These are phyloP conservation scores for Cheilosia scutellata DNA, from an alignment of 2,888 invertebrate species.

Conservation along the genomic window DNA sequence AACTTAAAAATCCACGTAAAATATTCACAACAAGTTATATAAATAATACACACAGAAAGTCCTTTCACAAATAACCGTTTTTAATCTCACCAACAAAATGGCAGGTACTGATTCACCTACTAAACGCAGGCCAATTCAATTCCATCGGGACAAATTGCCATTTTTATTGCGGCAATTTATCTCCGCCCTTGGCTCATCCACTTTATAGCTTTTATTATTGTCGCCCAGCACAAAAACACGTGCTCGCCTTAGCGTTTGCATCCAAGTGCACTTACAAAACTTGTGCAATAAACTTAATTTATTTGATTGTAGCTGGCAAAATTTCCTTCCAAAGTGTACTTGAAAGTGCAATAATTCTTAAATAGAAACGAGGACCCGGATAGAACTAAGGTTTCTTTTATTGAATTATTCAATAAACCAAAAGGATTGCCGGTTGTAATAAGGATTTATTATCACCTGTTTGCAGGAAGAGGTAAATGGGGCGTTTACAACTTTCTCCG, in stretches of 20 bases:
- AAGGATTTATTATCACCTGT: conserved; percentile 50
- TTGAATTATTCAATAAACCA: conserved; percentile 67
- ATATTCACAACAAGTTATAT: no score
- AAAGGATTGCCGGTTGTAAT: conserved; percentile 19
- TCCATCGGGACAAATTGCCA: conserved; percentile 71
- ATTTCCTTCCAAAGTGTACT: conserved; percentile 55
- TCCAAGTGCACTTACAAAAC: conserved; percentile 47
- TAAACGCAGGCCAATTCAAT: conserved; percentile 62
- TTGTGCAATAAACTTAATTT: conserved; percentile 73
- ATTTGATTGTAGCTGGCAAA: conserved; percentile 73
- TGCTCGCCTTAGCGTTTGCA: conserved; percentile 39
- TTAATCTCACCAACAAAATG: not conserved
- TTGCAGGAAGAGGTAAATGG: conserved; percentile 14
- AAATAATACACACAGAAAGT: not conserved
- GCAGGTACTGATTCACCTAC: conserved; percentile 46
- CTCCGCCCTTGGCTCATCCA: conserved; percentile 67
- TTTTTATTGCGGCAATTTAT: conserved; percentile 73
- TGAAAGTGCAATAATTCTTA: conserved; percentile 62
- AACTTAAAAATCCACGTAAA: no score
- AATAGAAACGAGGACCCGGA: conserved; percentile 32
- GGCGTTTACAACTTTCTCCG: not conserved
- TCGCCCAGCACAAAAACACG: conserved; percentile 56
- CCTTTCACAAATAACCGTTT: not conserved
- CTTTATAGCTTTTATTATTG: conserved; percentile 73
- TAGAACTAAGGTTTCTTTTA: conserved; percentile 39